These are phyloP conservation scores for Tricholauxania praeusta DNA, from an alignment of 2,888 invertebrate genomes.

Conservation along the genomic window DNA sequence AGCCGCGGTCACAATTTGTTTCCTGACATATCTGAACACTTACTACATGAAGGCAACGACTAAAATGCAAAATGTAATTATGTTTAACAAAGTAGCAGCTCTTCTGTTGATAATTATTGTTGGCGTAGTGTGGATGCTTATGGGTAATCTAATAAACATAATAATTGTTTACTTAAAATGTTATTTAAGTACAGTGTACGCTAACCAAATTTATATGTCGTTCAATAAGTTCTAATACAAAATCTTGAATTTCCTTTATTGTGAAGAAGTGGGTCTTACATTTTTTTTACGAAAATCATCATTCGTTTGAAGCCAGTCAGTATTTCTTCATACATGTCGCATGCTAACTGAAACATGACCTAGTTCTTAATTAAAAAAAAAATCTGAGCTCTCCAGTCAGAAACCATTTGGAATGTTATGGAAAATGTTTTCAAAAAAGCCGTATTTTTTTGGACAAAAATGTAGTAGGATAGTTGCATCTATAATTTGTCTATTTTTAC, in stretches of 20 bases:
- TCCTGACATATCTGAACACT: slow-evolving; percentile 90
- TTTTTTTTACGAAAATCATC: background rate
- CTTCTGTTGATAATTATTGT: slow-evolving; percentile 85
- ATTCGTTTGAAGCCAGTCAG: too few relatives aligned
- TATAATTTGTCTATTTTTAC: too few relatives aligned
- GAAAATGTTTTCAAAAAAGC: too few relatives aligned
- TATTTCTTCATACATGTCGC: too few relatives aligned
- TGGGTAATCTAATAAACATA: slow-evolving; percentile 70
- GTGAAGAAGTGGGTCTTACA: background rate
- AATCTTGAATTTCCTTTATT: background rate
- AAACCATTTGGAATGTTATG: too few relatives aligned
- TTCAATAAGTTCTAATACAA: background rate
- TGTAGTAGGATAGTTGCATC: too few relatives aligned
- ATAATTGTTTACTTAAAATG: background rate
- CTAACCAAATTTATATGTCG: too few relatives aligned
- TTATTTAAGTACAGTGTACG: background rate
- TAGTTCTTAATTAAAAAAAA: too few relatives aligned
- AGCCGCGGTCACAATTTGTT: slow-evolving; percentile 86
- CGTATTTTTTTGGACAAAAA: too few relatives aligned
- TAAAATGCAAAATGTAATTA: slow-evolving; percentile 90
- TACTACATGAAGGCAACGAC: slow-evolving; percentile 89
- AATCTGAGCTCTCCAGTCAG: too few relatives aligned
- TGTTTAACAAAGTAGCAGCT: slow-evolving; percentile 91
- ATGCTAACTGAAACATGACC: too few relatives aligned
- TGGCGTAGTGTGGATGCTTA: slow-evolving; percentile 80